Evolutionary conservation across 2,888 invertebrate species (phyloP).

Genomic region (Hydriomena furcata): DNA sequence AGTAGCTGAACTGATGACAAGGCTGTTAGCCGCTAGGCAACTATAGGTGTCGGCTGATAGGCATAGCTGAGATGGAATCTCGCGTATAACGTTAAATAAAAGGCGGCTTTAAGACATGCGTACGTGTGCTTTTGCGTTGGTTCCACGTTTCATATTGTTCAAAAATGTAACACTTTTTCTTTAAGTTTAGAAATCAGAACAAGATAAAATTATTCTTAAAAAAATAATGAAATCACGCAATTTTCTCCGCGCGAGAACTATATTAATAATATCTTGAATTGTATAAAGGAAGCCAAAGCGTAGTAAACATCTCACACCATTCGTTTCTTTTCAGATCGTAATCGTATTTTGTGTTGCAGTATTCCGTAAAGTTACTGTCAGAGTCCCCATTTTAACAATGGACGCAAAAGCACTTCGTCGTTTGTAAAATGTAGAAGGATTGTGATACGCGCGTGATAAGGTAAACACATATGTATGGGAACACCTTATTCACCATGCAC

Average conservation of each 20-base stretch:
- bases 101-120: slow-evolving; percentile 11
- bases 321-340: too few species aligned
- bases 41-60: slow-evolving; percentile 1
- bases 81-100: slow-evolving; percentile 1
- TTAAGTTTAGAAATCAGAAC: too few species aligned
- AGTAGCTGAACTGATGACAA: slow-evolving; percentile 8
- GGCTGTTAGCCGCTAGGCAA: slow-evolving; percentile 7
- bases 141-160: not conserved
- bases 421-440: not conserved
- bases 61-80: slow-evolving; percentile 14
- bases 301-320: too few species aligned
- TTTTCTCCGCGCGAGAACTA: too few species aligned
- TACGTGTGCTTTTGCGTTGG: slow-evolving; percentile 6
- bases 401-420: not conserved
- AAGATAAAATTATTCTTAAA: too few species aligned
- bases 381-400: too few species aligned
- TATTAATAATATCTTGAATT: too few species aligned
- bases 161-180: too few species aligned
- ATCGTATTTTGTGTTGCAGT: too few species aligned
- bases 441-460: slow-evolving; percentile 8
- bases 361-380: too few species aligned
- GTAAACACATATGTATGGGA: not conserved
- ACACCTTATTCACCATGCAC: not conserved
- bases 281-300: too few species aligned
- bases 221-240: too few species aligned